Conservation (phyloP, 2,888 invertebrate genomes). For the Morpho achilles region DNA sequence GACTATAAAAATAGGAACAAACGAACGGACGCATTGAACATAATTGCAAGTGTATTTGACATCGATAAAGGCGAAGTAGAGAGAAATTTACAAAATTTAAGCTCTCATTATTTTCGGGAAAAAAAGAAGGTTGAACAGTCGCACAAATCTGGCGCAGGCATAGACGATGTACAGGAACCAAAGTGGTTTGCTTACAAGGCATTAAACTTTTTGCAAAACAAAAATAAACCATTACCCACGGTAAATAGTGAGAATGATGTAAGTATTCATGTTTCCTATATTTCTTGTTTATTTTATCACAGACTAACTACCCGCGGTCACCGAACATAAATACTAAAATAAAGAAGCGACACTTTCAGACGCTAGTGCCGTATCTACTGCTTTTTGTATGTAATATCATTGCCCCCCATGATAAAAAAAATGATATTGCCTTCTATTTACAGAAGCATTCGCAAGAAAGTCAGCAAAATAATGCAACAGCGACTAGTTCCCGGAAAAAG, state of each 20-base stretch:
- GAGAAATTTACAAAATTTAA: slow-evolving; percentile 14
- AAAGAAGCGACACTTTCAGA: too few species aligned
- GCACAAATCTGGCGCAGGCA: slow-evolving; percentile 7
- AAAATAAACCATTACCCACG: not conserved
- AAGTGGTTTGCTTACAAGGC: slow-evolving; percentile 2
- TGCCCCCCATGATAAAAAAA: too few species aligned
- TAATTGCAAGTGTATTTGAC: slow-evolving; percentile 32
- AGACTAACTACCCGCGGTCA: too few species aligned
- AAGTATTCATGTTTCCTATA: too few species aligned
- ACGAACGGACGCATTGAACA: slow-evolving; percentile 30
- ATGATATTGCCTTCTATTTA: too few species aligned
- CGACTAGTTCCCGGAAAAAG: not conserved
- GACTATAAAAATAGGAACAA: slow-evolving; percentile 32
- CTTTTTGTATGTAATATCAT: too few species aligned
- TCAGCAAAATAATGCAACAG: not conserved
- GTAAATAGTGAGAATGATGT: too few species aligned
- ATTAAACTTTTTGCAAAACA: not conserved
- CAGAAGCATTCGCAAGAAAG: too few species aligned
- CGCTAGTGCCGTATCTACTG: too few species aligned
- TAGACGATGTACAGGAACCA: slow-evolving; percentile 6
- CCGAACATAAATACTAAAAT: too few species aligned
- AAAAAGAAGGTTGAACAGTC: slow-evolving; percentile 32
- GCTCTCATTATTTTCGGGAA: slow-evolving; percentile 1
- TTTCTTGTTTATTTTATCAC: too few species aligned
- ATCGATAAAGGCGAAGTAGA: slow-evolving; percentile 31